Conservation (phyloP, 2,113 vertebrate species). For the Gallinago paraguaiae region DNA sequence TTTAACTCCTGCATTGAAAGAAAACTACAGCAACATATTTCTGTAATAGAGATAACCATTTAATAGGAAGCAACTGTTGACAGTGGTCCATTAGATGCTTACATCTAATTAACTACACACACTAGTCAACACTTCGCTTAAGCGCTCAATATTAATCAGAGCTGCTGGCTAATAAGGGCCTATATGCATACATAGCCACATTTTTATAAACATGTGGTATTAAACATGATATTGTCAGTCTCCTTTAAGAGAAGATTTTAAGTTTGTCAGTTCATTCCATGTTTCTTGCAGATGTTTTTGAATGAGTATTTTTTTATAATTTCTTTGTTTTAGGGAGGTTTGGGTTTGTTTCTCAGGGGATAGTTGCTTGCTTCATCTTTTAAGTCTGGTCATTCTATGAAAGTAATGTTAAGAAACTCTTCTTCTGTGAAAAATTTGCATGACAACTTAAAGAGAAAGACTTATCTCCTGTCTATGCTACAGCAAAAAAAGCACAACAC, state of each 20-base stretch:
- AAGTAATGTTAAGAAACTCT: background rate
- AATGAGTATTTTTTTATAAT: background rate
- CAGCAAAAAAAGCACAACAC: background rate
- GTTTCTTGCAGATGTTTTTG: constrained; percentile 36
- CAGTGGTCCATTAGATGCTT: constrained; percentile 29
- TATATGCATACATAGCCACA: background rate
- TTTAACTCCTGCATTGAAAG: background rate
- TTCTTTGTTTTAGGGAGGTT: background rate
- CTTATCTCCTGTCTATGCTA: background rate
- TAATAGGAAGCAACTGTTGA: constrained; percentile 40
- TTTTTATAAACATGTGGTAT: constrained; percentile 11
- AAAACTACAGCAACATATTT: constrained; percentile 3
- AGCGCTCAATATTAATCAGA: background rate
- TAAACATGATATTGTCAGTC: background rate
- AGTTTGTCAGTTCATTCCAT: background rate
- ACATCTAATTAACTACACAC: constrained; percentile 53
- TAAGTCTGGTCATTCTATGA: background rate
- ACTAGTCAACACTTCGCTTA: constrained; percentile 43
- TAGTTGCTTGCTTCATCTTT: background rate
- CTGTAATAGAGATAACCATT: constrained; percentile 6
- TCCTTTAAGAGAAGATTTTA: constrained; percentile 5
- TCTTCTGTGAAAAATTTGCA: background rate
- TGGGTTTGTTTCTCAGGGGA: background rate
- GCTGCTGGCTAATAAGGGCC: constrained; percentile 6
- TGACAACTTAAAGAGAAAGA: background rate